phyloP scores from a whole-genome alignment of 1,140 invertebrate genomes.

The Apis florea region DNA sequence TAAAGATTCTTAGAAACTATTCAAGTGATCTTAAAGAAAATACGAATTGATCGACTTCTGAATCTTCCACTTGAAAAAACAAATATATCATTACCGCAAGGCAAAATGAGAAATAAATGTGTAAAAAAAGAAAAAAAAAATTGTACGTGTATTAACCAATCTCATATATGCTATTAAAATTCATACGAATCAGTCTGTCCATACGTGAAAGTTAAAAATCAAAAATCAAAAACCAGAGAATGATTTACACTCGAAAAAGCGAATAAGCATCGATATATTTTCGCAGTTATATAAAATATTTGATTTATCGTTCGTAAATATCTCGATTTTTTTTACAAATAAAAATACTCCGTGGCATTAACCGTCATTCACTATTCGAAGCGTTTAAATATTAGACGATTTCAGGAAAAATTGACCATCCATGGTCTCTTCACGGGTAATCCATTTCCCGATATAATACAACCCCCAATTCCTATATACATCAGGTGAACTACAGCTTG shows the following conservation, averaged over 20 bases:
- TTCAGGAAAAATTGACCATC: neutral
- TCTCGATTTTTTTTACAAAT: neutral
- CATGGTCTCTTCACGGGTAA: neutral
- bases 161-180: no score
- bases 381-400: neutral
- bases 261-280: neutral
- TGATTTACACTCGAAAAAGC: neutral
- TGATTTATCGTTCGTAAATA: neutral
- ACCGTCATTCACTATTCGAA: neutral
- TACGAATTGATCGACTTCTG: no score
- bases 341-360: neutral
- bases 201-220: no score
- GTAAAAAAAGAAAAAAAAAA: no score
- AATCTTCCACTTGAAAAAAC: no score
- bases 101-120: no score
- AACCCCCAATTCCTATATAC: neutral
- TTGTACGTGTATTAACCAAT: no score
- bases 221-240: no score
- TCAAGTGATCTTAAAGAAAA: no score
- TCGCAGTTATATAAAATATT: neutral
- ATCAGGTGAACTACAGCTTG: neutral
- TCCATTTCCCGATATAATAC: conserved; percentile 2
- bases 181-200: no score
- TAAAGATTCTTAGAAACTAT: no score
- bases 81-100: no score